Base-by-base conservation (phyloP, 2,888 invertebrate species). In the Fragum fragum region DNA sequence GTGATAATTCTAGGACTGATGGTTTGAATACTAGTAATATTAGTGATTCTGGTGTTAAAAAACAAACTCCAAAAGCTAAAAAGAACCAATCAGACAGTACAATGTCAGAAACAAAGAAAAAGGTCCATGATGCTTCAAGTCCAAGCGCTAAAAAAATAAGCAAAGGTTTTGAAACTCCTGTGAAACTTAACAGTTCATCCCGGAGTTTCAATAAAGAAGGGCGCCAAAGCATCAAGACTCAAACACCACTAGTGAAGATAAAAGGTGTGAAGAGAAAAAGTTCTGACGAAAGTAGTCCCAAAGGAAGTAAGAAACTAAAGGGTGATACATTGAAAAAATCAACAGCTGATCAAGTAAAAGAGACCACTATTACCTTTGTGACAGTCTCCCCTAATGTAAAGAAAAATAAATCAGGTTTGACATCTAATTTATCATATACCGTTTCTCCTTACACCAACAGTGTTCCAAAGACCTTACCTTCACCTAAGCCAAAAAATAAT, bases 251-350 rank as follows among this genome's bases (percentile, higher is more conserved):
- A 5, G 14, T 14, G 14, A 57, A 57, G 23, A 14, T 57, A 21
- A 57, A n/a, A 23, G 26, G 57, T 57, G 14, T 26, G 1, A 68
- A 68, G 32, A 39, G 23, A 42, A 68, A 42, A 53, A 47, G 47
- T 47, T 29, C 53, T n/a, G 23, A 47, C 9, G 53, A 23, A 14
- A 71, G 55, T 71, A 53, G 47, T 52, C 61, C 21, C 9, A 36
- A 57, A 81, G 69, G 6, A 32, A 42, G 21, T 16, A 61, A 68
- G 39, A 57, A 71, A 26, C 23, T 28, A 39, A 72, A 76, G 68
- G 16, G 16, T 47, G 61, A 18, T 42, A n/a, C 42, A 28, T 14
- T 21, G 11, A 29, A 73, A 11, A 66, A 23, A n/a, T 47, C 47
- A 47, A n/a, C n/a, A 47, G n/a, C 14, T 14, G n/a, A 14, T 9